Percentiles rank a stretch among this genome's conserved stretches.
phyloP scores from a whole-genome alignment of 2,113 vertebrate species.

The Triplophysa siluroides region DNA sequence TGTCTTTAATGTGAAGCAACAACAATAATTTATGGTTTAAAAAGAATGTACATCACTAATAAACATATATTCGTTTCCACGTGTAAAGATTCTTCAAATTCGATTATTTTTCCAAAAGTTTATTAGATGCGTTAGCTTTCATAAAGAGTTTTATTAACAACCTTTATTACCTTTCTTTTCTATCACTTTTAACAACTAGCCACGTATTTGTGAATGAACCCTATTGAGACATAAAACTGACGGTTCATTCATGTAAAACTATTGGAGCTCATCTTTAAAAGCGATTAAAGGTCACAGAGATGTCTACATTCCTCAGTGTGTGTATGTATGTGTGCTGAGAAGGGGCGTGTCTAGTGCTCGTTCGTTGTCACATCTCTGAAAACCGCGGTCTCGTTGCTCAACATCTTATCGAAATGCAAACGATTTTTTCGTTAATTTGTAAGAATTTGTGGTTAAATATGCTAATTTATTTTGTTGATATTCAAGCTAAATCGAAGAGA shows the following conservation, averaged over 20 bases:
- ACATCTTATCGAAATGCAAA: not conserved
- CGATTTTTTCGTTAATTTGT: slow-evolving; percentile 37
- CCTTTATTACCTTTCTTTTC: not conserved
- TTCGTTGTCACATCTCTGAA: slow-evolving; percentile 27
- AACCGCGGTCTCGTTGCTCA: not conserved
- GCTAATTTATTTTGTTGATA: not conserved
- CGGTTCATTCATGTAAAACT: slow-evolving; percentile 21
- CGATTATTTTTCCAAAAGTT: not conserved
- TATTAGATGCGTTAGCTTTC: not conserved
- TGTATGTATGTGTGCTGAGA: slow-evolving; percentile 10
- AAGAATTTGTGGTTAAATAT: not conserved
- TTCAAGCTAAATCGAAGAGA: not conserved
- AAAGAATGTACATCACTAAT: not conserved
- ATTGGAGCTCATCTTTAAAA: slow-evolving; percentile 20
- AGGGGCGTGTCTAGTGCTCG: slow-evolving; percentile 17
- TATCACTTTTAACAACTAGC: not conserved
- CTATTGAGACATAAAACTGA: slow-evolving; percentile 29
- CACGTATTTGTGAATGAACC: slow-evolving; percentile 21
- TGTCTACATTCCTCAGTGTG: slow-evolving; percentile 18
- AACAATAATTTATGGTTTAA: not conserved
- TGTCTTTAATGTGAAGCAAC: not conserved
- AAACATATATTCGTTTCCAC: not conserved
- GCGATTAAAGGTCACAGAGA: slow-evolving; percentile 40
- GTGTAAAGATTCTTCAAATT: not conserved
- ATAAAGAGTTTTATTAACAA: not conserved